Evolutionary conservation across 2,113 vertebrate species (phyloP).

Genomic region (Mellivora capensis): DNA sequence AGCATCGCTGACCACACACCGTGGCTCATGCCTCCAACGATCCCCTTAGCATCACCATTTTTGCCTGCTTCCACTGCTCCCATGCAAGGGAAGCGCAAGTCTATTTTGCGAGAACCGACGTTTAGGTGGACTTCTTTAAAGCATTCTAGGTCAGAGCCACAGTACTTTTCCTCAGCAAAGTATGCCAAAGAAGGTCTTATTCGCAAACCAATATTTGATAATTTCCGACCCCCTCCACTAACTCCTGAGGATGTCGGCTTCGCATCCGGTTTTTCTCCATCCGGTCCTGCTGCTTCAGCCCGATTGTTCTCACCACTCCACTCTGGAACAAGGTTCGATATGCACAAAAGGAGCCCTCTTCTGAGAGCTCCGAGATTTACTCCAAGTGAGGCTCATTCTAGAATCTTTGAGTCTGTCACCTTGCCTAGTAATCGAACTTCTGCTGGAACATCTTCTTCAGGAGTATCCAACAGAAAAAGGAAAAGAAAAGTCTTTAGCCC

Average conservation of each 20-base stretch:
- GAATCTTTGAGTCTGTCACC: slow-evolving; percentile 97
- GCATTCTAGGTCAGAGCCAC: slow-evolving; percentile 90
- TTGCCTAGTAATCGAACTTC: slow-evolving; percentile 86
- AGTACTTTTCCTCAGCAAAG: slow-evolving; percentile 98
- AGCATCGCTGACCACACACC: slow-evolving; percentile 90
- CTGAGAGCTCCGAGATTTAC: slow-evolving; percentile 94
- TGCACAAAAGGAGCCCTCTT: slow-evolving; percentile 93
- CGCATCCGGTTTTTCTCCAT: slow-evolving; percentile 83
- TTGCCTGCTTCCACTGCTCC: slow-evolving; percentile 86
- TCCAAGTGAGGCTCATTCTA: slow-evolving; percentile 96
- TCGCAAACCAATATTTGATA: slow-evolving; percentile 97
- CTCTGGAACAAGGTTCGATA: slow-evolving; percentile 89
- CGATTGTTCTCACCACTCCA: slow-evolving; percentile 91
- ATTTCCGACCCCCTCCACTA: slow-evolving; percentile 96
- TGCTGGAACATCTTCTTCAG: slow-evolving; percentile 83
- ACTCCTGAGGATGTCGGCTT: slow-evolving; percentile 96
- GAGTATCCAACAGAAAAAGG: slow-evolving; percentile 83
- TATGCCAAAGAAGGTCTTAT: slow-evolving; percentile 99
- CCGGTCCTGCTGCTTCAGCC: slow-evolving; percentile 81
- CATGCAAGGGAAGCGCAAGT: slow-evolving; percentile 93
- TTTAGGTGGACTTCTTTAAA: slow-evolving; percentile 96
- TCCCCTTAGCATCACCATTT: slow-evolving; percentile 88
- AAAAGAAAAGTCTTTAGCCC: slow-evolving; percentile 86
- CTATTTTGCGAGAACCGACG: slow-evolving; percentile 94
- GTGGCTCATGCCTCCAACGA: slow-evolving; percentile 94